Evolutionary conservation across 37 sponge, comb jelly and placozoan species (phyloP), one percentile per base, ranked within the genome.

Genomic region (Beroe ovata): DNA sequence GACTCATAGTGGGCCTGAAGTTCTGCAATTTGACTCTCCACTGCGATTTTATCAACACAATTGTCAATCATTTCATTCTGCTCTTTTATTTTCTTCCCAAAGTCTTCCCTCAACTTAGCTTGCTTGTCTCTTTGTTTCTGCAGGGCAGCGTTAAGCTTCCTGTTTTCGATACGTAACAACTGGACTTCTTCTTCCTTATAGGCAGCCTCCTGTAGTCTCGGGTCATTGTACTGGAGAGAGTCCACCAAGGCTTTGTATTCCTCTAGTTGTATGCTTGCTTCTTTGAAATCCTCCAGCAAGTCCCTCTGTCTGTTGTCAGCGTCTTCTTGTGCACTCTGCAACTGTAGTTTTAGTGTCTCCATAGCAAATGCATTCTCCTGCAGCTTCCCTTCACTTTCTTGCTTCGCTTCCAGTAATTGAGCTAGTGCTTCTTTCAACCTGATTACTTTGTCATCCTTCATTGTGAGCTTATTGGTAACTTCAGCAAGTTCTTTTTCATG

Each of bases 21-120:
- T 18, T 66, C 69, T 1, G 69, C 36, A 8, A 66, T 26, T 30
- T 66, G 69, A 11, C 30, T 66, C 35, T 66, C 69, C 1, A 32
- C 69, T 6, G 69, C 69, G 3, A 33, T 30, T 66, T 33, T 66
- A 25, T 66, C 69, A 18, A 66, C 69, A 32, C 69, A 66, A 33
- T 32, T 66, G 16, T 66, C 69, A 33, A 66, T 66, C 14, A 66
- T 33, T 32, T 66, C 69, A 33, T 66, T 66, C 69, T 66, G 69
- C 16, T 66, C 69, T 30, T 37, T 29, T 2, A 66, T 30, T 33
- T 66, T 66, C 69, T 33, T 66, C 69, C 69, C 69, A 33, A 66
- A 66, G 36, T 66, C 69, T 33, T 34, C 32, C 30, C 34, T 66
- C 33, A 66, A 18, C 16, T 30, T 29, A 37, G 36, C 18, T 19